Percentiles rank a stretch among this genome's conserved stretches.
phyloP scores from a whole-genome alignment of 2,113 vertebrate species.

The Herpailurus yagouaroundi region DNA sequence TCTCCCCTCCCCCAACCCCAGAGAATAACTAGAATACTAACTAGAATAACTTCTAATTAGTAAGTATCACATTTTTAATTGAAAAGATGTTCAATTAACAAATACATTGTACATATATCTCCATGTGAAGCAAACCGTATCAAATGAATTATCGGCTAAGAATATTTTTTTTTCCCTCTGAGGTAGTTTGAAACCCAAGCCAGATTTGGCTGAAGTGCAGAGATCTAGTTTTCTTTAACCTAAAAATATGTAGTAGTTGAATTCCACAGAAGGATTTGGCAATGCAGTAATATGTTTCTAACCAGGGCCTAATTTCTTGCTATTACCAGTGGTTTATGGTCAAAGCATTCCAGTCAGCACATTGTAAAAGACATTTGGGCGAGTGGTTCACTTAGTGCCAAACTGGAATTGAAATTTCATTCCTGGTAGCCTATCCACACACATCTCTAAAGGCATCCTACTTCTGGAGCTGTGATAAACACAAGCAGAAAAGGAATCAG shows the following conservation, averaged over 20 bases:
- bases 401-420: constrained; percentile 54
- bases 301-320: constrained; percentile 76
- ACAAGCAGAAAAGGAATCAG: constrained; percentile 51
- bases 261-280: constrained; percentile 62
- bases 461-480: not conserved
- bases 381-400: constrained; percentile 38
- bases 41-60: not conserved
- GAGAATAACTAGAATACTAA: not conserved
- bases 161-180: constrained; percentile 13
- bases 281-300: constrained; percentile 66
- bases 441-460: constrained; percentile 49
- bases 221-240: constrained; percentile 63
- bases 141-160: constrained; percentile 65
- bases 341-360: constrained; percentile 78
- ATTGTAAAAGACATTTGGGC: constrained; percentile 67
- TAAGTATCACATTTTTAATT: not conserved
- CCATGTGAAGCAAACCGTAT: constrained; percentile 61
- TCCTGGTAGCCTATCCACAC: constrained; percentile 59
- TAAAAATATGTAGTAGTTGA: constrained; percentile 69
- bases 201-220: constrained; percentile 59
- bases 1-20: not conserved
- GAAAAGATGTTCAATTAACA: constrained; percentile 27
- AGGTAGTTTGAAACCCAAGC: constrained; percentile 53
- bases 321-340: constrained; percentile 76
- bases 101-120: constrained; percentile 45